Conservation (phyloP, 1,140 invertebrate species). For the honey bee (Apis mellifera) region DNA sequence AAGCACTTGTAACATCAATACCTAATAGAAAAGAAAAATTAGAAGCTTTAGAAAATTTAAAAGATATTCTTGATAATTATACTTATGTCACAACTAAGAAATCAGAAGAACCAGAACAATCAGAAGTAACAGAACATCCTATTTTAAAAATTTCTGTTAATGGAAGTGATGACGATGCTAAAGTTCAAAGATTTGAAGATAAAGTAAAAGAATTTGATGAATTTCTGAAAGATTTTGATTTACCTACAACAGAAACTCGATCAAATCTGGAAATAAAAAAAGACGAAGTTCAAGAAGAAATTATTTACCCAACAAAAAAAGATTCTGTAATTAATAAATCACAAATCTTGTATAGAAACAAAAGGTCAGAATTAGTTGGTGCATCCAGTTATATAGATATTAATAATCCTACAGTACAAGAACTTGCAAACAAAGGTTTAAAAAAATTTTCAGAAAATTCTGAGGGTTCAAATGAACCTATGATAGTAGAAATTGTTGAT, state of each 20-base stretch:
- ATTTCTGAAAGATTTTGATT: conserved; percentile 76
- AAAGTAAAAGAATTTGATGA: conserved; percentile 76
- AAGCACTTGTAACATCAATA: conserved; percentile 53
- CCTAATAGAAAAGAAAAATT: conserved; percentile 40
- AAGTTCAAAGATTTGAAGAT: conserved; percentile 62
- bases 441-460: conserved; percentile 71
- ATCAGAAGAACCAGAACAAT: conserved; percentile 62
- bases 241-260: conserved; percentile 58
- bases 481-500: conserved; percentile 71
- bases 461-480: conserved; percentile 72
- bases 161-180: conserved; percentile 46
- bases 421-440: conserved; percentile 73
- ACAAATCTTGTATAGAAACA: background rate
- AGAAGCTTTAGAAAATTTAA: conserved; percentile 45
- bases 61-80: conserved; percentile 47
- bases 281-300: conserved; percentile 43
- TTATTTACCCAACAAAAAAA: conserved; percentile 47
- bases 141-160: conserved; percentile 52
- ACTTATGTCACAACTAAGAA: conserved; percentile 23
- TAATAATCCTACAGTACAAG: conserved; percentile 72
- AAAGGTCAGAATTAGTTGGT: conserved; percentile 41
- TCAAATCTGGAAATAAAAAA: conserved; percentile 8
- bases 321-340: conserved; percentile 41
- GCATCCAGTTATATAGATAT: conserved; percentile 54
- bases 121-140: conserved; percentile 59